Base-by-base conservation (phyloP, 2,888 invertebrate genomes). In the Dolichomitus sp. region DNA sequence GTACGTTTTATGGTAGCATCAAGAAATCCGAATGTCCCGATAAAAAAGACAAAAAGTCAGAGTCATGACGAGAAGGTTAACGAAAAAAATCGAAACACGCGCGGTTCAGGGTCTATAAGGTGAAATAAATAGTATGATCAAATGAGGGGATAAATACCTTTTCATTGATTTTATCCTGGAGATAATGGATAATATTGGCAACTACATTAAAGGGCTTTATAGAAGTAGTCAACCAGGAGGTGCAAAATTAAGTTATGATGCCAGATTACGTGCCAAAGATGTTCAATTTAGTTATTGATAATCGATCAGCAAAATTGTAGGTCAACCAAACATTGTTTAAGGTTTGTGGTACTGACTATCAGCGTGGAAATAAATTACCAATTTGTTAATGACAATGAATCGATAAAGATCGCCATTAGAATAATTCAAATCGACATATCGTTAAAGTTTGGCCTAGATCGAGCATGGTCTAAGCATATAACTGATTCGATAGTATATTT, bases 11-110 rank as follows among this genome's bases (percentile, higher is more conserved):
- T 40, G 19, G 61, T 23, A 19, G 9, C 23, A 27, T 42, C 42
- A 45, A 63, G 4, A 14, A 45, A 23, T 1, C 6, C 63, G 14
- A 42, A 63, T 19, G 12, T 19, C 12, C 14, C 5, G 27, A 63
- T 63, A 42, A 63, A 63, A n/a, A 42, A 63, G 23, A 45, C 12
- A 45, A 50, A 37, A 12, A 14, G 40, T 54, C 40, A 57, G 12
- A 11, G 45, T 7, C 12, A 17, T 33, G n/a, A 57, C 12, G 14
- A 17, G 42, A 4, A 63, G 23, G 6, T 23, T 23, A 23, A 4
- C 9, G 6, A 37, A 27, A 30, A 45, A 42, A 17, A n/a, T n/a
- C 30, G n/a, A 30, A 11, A 11, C 30, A 57, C 57, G 23, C 19
- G 54, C 11, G 37, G 37, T 40, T 17, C 59, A 57, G 27, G n/a